Evolutionary conservation across 2,797 vertebrate genomes (phyloP), one percentile per base, ranked within the genome.

Genomic region (Varecia variegata): DNA sequence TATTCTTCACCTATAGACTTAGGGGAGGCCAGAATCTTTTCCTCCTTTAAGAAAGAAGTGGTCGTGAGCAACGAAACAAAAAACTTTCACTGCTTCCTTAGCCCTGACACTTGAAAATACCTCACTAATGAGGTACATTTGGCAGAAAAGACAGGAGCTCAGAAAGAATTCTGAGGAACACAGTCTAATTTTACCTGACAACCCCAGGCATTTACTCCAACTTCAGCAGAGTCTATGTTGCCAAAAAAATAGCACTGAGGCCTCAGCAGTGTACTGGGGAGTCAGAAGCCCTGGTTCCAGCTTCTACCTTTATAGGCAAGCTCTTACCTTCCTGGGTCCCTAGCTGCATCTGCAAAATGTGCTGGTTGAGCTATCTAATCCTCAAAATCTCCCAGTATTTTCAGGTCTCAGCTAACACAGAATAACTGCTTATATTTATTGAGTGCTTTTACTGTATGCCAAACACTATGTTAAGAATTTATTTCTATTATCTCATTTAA

Each of bases 401-500:
- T 83, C 58, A 68, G 62, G 65, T 60, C 47, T 92, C 62, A 62
- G 43, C 35, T 73, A 92, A 95, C 12, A 81, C 35, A 71, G 43
- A 67, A 68, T 79, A 74, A 86, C 40, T 81, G n/a, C 45, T 95
- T n/a, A 50, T 11, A 52, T 60, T 92, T 89, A 81, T 1, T 52
- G 84, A 73, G 30, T 7, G 2, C 7, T 92, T 92, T 80, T 58
- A 92, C 40, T 79, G 4, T 79, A 74, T n/a, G 17, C 30, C 47
- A 83, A 85, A 93, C 11, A 86, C 12, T 58, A 32, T 38, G 27
- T 15, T 56, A 88, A 88, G 38, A 65, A 60, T 74, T 38, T 80
- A 47, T 91, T 68, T 94, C 32, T 88, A n/a, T 81, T 67, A 71
- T 77, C 32, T 90, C 62, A 92, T 65, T 56, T 82, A 90, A 86